Conservation (phyloP, 23 tunicate genomes). For the Halocynthia aurantium region DNA sequence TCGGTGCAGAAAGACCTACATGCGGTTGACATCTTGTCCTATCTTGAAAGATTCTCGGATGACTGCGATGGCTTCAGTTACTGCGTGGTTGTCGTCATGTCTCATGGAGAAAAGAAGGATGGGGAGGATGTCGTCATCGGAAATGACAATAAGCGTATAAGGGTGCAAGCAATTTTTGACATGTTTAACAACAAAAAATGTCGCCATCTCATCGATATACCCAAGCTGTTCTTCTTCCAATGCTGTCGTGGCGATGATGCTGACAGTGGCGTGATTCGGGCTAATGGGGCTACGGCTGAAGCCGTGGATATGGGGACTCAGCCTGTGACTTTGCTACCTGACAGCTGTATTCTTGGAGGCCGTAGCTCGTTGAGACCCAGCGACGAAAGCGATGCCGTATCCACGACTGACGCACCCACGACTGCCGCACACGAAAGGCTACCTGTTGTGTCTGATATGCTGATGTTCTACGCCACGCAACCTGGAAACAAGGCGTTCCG, state of each 20-base stretch:
- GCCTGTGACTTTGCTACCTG: no score
- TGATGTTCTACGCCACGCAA: slow-evolving; percentile 24
- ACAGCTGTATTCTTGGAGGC: slow-evolving; percentile 9
- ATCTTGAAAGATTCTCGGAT: neutral
- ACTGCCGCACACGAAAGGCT: neutral
- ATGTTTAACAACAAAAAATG: neutral
- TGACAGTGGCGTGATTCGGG: neutral
- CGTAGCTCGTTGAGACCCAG: neutral
- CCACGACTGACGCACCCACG: neutral
- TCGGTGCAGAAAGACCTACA: neutral
- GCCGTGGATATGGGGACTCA: no score
- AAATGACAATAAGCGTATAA: neutral
- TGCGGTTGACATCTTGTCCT: neutral
- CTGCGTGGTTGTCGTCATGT: neutral
- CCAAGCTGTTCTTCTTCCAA: slow-evolving; percentile 3
- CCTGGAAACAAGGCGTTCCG: slow-evolving; percentile 36
- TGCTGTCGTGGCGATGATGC: neutral
- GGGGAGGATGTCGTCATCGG: neutral
- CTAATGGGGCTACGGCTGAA: neutral
- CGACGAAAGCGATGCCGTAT: neutral
- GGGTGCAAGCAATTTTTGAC: neutral
- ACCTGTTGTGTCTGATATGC: slow-evolving; percentile 23
- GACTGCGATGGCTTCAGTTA: neutral
- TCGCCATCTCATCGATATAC: neutral
- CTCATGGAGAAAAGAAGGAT: neutral